Conservation (phyloP, 1,140 invertebrate genomes). For the Drosophila virilis region DNA sequence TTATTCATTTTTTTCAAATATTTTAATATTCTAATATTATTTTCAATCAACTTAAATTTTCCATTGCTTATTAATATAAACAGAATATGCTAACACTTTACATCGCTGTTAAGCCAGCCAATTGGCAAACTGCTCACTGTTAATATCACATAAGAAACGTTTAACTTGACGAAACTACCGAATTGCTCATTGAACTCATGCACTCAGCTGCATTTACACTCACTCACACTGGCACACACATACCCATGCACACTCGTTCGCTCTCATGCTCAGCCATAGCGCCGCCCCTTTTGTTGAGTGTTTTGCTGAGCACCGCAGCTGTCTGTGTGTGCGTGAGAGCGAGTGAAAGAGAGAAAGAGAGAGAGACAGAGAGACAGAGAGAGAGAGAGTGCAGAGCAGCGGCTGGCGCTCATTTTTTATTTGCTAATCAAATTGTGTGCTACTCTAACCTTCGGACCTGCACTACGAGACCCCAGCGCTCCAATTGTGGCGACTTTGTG, state of each 20-base stretch:
- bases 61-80: conserved; percentile 1
- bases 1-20: not conserved
- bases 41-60: not conserved
- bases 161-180: conserved; percentile 36
- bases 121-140: conserved; percentile 32
- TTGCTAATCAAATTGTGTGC: conserved; percentile 74
- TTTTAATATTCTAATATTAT: not conserved
- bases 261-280: conserved; percentile 7
- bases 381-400: conserved; percentile 19
- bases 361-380: conserved; percentile 12
- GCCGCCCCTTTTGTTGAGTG: conserved; percentile 45
- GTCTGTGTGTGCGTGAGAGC: conserved; percentile 26
- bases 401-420: conserved; percentile 68
- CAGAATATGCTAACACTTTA: not conserved
- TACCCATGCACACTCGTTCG: not conserved
- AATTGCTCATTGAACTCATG: not conserved
- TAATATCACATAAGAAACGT: conserved; percentile 28
- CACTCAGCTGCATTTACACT: conserved; percentile 12
- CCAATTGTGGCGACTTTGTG: conserved; percentile 19
- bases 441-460: conserved; percentile 51
- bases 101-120: conserved; percentile 20
- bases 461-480: conserved; percentile 26
- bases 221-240: conserved; percentile 15
- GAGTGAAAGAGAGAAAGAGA: conserved; percentile 34
- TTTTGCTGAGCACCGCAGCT: not conserved